Conservation (phyloP, 2,113 vertebrate genomes). For the Cololabis saira region DNA sequence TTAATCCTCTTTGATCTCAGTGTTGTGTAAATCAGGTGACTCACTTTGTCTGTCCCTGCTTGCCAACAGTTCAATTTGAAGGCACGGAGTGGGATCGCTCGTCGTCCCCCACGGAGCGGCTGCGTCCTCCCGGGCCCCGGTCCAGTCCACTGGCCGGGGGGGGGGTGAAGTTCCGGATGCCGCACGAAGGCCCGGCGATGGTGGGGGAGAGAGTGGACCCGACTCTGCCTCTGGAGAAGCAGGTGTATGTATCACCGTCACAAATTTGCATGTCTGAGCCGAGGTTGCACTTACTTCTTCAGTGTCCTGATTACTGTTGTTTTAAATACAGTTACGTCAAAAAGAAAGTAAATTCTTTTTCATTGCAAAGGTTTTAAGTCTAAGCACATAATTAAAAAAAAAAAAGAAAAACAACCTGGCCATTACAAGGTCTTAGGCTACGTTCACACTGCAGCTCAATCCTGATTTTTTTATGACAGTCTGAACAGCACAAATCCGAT, state of each 20-base stretch:
- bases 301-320: too few relatives aligned
- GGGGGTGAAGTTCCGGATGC: constrained; percentile 88
- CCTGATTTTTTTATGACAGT: too few relatives aligned
- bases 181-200: constrained; percentile 82
- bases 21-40: constrained; percentile 49
- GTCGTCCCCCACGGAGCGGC: constrained; percentile 85
- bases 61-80: constrained; percentile 89
- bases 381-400: too few relatives aligned
- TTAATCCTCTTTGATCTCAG: constrained; percentile 51
- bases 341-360: too few relatives aligned
- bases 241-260: constrained; percentile 87
- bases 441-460: too few relatives aligned
- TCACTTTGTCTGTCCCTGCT: constrained; percentile 41
- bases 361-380: too few relatives aligned
- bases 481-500: too few relatives aligned
- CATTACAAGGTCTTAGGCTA: too few relatives aligned
- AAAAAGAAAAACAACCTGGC: too few relatives aligned
- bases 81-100: constrained; percentile 87
- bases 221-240: constrained; percentile 91
- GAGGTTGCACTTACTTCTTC: too few relatives aligned
- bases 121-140: constrained; percentile 81
- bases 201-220: constrained; percentile 94
- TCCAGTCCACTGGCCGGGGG: constrained; percentile 85
- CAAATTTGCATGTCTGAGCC: too few relatives aligned
- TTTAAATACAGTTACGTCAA: too few relatives aligned